Percentiles rank a stretch among this genome's conserved stretches.
These are phyloP conservation scores for Parapsyche elsis DNA, from an alignment of 1,140 invertebrate species.

Conservation along the genomic window DNA sequence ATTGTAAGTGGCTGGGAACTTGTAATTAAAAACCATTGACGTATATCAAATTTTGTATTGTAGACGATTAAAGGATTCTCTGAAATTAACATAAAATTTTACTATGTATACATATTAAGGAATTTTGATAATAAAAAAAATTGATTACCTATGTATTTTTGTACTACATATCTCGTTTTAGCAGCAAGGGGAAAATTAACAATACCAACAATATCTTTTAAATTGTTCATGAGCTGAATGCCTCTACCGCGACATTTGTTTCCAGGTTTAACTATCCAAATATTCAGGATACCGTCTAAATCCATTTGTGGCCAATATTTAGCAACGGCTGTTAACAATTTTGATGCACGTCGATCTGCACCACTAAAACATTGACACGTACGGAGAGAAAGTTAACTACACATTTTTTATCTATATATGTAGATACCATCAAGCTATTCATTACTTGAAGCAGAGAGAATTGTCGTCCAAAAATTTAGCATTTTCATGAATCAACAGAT, in stretches of 20 bases:
- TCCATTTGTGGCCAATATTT: conserved; percentile 83
- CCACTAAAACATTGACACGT: conserved; percentile 58
- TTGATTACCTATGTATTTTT: conserved; percentile 90
- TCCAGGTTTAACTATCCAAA: conserved; percentile 97
- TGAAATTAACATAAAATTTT: conserved; percentile 62
- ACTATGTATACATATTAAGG: not conserved
- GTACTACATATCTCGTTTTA: conserved; percentile 89
- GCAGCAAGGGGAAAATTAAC: conserved; percentile 70
- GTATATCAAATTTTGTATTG: conserved; percentile 93
- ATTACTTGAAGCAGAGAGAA: conserved; percentile 59
- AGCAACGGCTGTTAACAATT: conserved; percentile 64
- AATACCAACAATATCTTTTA: conserved; percentile 86
- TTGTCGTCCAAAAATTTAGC: conserved; percentile 66
- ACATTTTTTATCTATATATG: not conserved
- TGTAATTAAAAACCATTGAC: conserved; percentile 93
- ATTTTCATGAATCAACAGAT: conserved; percentile 76
- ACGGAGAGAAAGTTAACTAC: not conserved
- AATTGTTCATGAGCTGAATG: conserved; percentile 86
- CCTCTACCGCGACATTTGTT: conserved; percentile 92
- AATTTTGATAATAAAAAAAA: conserved; percentile 30
- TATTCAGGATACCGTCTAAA: conserved; percentile 85
- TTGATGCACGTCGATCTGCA: conserved; percentile 62
- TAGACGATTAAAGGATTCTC: conserved; percentile 87
- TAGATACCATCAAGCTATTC: too few relatives aligned
- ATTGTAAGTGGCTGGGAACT: conserved; percentile 90